Conservation (phyloP, 92 coral and sea anemone genomes). For the Phenganax stokvisi region DNA sequence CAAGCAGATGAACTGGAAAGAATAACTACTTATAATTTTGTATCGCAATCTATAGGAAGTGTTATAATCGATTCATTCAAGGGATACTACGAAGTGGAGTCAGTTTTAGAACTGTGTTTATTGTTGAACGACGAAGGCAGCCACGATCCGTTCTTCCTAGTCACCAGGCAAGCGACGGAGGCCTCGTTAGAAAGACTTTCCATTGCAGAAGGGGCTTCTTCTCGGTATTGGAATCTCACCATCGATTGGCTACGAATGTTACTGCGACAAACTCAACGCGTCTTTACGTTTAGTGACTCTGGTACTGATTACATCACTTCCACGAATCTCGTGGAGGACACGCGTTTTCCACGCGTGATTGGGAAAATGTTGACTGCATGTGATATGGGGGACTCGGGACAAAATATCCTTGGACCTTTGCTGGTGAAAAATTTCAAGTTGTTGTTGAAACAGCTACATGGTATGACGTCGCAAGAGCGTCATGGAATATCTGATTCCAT, state of each 20-base stretch:
- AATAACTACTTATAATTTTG: neutral
- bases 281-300: neutral
- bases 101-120: slow-evolving; percentile 29
- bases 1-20: neutral
- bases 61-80: slow-evolving; percentile 17
- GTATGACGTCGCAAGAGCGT: neutral
- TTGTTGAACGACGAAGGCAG: neutral
- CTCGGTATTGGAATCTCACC: slow-evolving; percentile 18
- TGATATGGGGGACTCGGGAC: slow-evolving; percentile 29
- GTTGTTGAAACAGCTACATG: slow-evolving; percentile 15
- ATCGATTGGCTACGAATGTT: slow-evolving; percentile 26
- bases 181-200: slow-evolving; percentile 6
- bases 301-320: slow-evolving; percentile 10
- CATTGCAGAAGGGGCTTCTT: slow-evolving; percentile 9
- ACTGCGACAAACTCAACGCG: slow-evolving; percentile 8
- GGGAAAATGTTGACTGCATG: slow-evolving; percentile 23
- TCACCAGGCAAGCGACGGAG: slow-evolving; percentile 27
- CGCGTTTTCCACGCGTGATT: slow-evolving; percentile 29
- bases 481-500: slow-evolving; percentile 3
- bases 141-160: neutral
- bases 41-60: slow-evolving; percentile 27
- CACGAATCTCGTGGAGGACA: slow-evolving; percentile 17
- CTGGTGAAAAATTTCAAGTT: slow-evolving; percentile 8
- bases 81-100: slow-evolving; percentile 19
- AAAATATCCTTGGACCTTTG: slow-evolving; percentile 21